Percentiles rank a stretch among this genome's conserved stretches.
Conservation (phyloP, 2,797 vertebrate species). For the Malacoctenus gilli region DNA sequence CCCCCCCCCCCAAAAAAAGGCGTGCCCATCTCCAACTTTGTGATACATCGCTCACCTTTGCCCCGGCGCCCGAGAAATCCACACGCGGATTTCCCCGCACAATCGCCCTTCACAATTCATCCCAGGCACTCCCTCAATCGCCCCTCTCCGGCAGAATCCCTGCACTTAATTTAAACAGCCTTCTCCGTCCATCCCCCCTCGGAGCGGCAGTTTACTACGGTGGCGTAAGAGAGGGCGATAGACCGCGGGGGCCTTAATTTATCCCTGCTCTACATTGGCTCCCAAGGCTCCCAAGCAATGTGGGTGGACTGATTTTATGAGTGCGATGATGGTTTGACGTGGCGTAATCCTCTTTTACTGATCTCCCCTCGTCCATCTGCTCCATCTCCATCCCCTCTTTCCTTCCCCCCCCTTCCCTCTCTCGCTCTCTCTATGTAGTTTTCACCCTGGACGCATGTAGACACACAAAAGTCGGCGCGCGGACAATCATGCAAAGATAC, state of each 20-base stretch:
- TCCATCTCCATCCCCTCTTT: slow-evolving; percentile 72
- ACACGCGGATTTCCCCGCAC: slow-evolving; percentile 47
- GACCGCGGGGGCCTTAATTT: slow-evolving; percentile 69
- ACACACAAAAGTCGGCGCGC: slow-evolving; percentile 5
- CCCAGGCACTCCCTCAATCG: slow-evolving; percentile 44
- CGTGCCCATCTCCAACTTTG: slow-evolving; percentile 34
- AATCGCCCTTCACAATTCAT: slow-evolving; percentile 58
- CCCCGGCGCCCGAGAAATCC: slow-evolving; percentile 46
- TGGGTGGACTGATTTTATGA: slow-evolving; percentile 79
- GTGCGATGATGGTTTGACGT: slow-evolving; percentile 81
- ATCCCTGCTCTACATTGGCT: slow-evolving; percentile 70
- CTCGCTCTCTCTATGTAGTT: slow-evolving; percentile 31
- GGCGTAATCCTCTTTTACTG: slow-evolving; percentile 84
- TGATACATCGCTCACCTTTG: slow-evolving; percentile 37
- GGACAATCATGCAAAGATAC: slow-evolving; percentile 2
- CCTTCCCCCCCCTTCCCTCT: slow-evolving; percentile 41
- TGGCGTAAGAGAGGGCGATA: slow-evolving; percentile 44
- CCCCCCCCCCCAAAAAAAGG: too few relatives aligned
- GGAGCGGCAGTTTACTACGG: slow-evolving; percentile 60
- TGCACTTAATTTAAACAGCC: slow-evolving; percentile 69
- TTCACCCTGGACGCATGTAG: slow-evolving; percentile 25
- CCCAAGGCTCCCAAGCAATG: slow-evolving; percentile 59
- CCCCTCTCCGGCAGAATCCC: slow-evolving; percentile 62
- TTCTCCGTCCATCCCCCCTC: slow-evolving; percentile 55
- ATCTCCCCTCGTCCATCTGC: slow-evolving; percentile 83